These are phyloP conservation scores for Aurelia aurita complex sp. Pacific DNA, from an alignment of 30 jellyfish, hydroid and myxozoan genomes.

Conservation along the genomic window DNA sequence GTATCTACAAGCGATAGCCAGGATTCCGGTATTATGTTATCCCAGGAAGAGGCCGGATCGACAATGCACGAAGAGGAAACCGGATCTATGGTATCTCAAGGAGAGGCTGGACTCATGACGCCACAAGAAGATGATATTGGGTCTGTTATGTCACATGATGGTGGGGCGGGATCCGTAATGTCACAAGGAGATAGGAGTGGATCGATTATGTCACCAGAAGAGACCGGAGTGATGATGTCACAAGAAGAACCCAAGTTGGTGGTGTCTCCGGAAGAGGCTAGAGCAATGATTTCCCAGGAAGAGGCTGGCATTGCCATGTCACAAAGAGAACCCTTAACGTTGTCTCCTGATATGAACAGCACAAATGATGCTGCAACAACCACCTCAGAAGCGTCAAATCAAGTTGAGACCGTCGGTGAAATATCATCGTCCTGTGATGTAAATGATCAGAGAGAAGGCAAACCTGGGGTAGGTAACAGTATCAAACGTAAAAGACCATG, in stretches of 20 bases:
- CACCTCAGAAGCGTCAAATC: neutral
- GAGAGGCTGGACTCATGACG: neutral
- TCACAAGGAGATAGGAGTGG: too few relatives aligned
- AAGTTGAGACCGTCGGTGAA: neutral
- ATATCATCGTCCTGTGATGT: conserved; percentile 9
- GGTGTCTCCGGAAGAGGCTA: neutral
- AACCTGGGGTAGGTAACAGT: conserved; percentile 25
- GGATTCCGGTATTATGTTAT: conserved; percentile 73
- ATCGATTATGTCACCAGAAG: too few relatives aligned
- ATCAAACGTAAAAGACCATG: conserved; percentile 53
- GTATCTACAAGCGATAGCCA: conserved; percentile 44
- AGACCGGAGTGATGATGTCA: conserved; percentile 30
- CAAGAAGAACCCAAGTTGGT: conserved; percentile 26
- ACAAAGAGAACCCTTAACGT: neutral
- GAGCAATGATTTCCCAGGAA: too few relatives aligned
- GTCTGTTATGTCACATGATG: too few relatives aligned
- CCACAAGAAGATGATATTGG: neutral
- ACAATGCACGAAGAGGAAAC: conserved; percentile 7
- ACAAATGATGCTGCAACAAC: neutral
- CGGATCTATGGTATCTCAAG: too few relatives aligned
- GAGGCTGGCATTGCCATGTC: neutral
- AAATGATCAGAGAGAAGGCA: conserved; percentile 2
- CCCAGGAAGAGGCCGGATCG: conserved; percentile 42
- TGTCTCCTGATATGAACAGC: neutral
- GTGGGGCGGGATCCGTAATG: too few relatives aligned